Conservation (phyloP, 2,113 vertebrate genomes). For the Lota lota region DNA sequence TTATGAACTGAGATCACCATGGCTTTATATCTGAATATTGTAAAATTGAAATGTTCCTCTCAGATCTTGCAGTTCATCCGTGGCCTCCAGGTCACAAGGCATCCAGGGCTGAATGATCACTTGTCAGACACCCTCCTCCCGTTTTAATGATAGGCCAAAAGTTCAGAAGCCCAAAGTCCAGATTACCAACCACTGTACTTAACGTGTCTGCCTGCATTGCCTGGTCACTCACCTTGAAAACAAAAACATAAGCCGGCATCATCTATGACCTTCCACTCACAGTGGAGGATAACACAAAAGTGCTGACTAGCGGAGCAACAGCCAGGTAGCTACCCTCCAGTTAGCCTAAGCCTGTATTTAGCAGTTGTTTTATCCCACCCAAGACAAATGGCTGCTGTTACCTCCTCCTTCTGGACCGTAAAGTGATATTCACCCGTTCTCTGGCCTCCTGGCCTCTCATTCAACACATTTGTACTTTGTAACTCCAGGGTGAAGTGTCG, state of each 20-base stretch:
- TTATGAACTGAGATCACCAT: no score
- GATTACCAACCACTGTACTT: slow-evolving; percentile 37
- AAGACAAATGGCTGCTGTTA: slow-evolving; percentile 24
- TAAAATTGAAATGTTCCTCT: no score
- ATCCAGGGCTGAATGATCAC: background rate
- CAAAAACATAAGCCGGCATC: no score
- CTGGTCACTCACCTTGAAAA: no score
- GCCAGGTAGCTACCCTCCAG: slow-evolving; percentile 13
- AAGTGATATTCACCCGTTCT: slow-evolving; percentile 33
- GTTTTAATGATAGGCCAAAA: slow-evolving; percentile 52
- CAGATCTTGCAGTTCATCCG: no score
- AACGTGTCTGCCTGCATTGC: no score
- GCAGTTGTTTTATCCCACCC: slow-evolving; percentile 24
- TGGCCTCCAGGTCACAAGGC: no score
- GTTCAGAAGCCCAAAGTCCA: slow-evolving; percentile 16
- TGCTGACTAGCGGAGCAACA: slow-evolving; percentile 53
- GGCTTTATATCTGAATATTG: no score
- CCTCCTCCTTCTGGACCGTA: slow-evolving; percentile 23
- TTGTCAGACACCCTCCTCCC: slow-evolving; percentile 33
- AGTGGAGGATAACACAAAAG: slow-evolving; percentile 19
- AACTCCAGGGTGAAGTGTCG: slow-evolving; percentile 30
- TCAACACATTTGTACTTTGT: slow-evolving; percentile 33
- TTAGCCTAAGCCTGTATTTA: slow-evolving; percentile 45
- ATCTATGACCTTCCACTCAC: no score
- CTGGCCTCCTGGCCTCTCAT: slow-evolving; percentile 32